A percentile compares a stretch with the other conserved stretches of the same genome.
Evolutionary conservation across 2,888 invertebrate species (phyloP).

Genomic region (Drosophila neotestacea): DNA sequence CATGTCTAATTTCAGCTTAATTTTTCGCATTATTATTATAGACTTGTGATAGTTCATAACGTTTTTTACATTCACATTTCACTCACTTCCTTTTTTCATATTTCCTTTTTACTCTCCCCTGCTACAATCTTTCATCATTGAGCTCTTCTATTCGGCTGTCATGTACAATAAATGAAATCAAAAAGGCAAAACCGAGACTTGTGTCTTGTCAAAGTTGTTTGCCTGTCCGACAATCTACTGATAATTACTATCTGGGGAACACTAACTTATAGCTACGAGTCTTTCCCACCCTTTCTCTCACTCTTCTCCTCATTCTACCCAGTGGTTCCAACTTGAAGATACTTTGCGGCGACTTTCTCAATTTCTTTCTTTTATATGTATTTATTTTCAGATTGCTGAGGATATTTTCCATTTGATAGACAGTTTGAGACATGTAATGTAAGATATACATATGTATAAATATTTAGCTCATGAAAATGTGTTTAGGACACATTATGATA

Average conservation of each 20-base stretch:
- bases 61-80: not conserved
- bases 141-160: constrained; percentile 50
- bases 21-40: no score
- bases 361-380: constrained; percentile 11
- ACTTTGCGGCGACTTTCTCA: constrained; percentile 48
- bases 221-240: constrained; percentile 72
- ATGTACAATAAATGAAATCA: constrained; percentile 76
- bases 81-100: not conserved
- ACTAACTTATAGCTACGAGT: constrained; percentile 69
- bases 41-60: no score
- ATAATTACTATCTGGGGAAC: constrained; percentile 80
- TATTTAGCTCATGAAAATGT: not conserved
- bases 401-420: not conserved
- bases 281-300: constrained; percentile 13
- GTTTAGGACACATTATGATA: no score
- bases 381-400: constrained; percentile 11
- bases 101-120: not conserved
- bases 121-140: not conserved
- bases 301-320: not conserved
- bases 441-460: no score
- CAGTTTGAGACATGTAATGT: not conserved
- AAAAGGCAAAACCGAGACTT: constrained; percentile 76
- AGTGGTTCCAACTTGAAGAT: constrained; percentile 39
- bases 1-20: no score
- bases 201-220: constrained; percentile 75